Conservation (phyloP, 1,140 invertebrate species). For the Zaprionus inermis region DNA sequence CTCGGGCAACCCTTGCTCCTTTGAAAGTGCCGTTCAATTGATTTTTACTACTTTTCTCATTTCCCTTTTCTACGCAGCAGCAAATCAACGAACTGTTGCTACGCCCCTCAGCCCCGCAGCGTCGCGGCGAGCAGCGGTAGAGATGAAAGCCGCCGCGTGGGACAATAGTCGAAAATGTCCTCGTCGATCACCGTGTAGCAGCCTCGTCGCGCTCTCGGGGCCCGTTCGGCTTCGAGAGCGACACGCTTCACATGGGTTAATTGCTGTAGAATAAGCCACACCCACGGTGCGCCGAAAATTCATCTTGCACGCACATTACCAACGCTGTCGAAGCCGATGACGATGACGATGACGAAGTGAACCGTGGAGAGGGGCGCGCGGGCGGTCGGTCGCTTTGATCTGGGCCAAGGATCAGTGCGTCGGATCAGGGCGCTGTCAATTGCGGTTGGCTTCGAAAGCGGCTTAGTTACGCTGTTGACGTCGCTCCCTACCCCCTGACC, state of each 20-base stretch:
- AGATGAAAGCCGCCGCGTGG: constrained; percentile 55
- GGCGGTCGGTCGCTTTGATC: constrained; percentile 64
- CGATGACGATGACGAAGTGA: constrained; percentile 1
- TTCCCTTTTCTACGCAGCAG: constrained; percentile 40
- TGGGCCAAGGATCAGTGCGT: constrained; percentile 32
- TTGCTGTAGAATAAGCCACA: constrained; percentile 81
- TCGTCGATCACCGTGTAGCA: constrained; percentile 61
- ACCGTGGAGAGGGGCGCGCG: constrained; percentile 35
- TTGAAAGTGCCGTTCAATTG: not conserved
- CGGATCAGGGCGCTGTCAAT: constrained; percentile 67
- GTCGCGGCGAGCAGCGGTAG: constrained; percentile 32
- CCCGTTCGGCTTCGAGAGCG: constrained; percentile 23
- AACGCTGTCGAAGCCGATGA: constrained; percentile 23
- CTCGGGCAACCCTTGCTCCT: not conserved
- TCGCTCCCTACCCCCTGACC: constrained; percentile 14
- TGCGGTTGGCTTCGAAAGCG: constrained; percentile 73
- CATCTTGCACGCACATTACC: constrained; percentile 79
- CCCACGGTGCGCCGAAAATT: constrained; percentile 69
- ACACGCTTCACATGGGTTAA: constrained; percentile 77
- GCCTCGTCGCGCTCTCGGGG: not conserved
- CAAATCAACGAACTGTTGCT: constrained; percentile 58
- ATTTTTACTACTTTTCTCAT: constrained; percentile 39
- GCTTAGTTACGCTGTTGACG: constrained; percentile 59
- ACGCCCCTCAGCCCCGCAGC: constrained; percentile 14
- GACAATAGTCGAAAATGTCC: constrained; percentile 67